Evolutionary conservation across 2,113 vertebrate genomes (phyloP).

Genomic region (Heterocephalus glaber): DNA sequence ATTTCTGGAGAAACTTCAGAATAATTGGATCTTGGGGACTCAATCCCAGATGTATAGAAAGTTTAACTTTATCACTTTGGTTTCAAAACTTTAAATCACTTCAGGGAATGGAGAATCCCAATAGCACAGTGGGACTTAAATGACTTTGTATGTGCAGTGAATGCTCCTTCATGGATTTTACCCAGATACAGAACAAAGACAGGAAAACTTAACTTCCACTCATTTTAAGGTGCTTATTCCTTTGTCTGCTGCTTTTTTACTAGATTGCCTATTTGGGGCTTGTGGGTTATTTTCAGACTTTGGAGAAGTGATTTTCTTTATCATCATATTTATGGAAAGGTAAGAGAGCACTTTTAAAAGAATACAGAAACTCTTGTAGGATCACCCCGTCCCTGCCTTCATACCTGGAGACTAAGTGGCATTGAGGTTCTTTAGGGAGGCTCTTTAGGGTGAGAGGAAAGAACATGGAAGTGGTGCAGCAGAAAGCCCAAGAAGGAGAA

Average conservation of each 20-base stretch:
- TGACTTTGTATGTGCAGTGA: not conserved
- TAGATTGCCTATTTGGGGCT: not conserved
- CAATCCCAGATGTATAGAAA: constrained; percentile 58
- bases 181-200: constrained; percentile 7
- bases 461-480: not conserved
- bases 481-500: not conserved
- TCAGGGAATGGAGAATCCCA: constrained; percentile 64
- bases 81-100: constrained; percentile 72
- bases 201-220: constrained; percentile 39
- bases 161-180: constrained; percentile 34
- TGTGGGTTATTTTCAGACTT: not conserved
- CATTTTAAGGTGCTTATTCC: not conserved
- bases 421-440: too few relatives aligned
- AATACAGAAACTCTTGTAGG: not conserved
- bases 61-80: constrained; percentile 55
- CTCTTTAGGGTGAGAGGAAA: not conserved
- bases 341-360: constrained; percentile 30
- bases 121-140: constrained; percentile 44
- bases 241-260: not conserved
- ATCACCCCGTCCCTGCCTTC: not conserved
- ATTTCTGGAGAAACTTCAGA: constrained; percentile 51
- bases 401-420: not conserved
- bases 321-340: not conserved
- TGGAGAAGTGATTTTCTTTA: constrained; percentile 48
- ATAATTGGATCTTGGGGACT: constrained; percentile 72